Evolutionary conservation across 2,888 invertebrate species (phyloP).

Genomic region (Acholoe squamosa): DNA sequence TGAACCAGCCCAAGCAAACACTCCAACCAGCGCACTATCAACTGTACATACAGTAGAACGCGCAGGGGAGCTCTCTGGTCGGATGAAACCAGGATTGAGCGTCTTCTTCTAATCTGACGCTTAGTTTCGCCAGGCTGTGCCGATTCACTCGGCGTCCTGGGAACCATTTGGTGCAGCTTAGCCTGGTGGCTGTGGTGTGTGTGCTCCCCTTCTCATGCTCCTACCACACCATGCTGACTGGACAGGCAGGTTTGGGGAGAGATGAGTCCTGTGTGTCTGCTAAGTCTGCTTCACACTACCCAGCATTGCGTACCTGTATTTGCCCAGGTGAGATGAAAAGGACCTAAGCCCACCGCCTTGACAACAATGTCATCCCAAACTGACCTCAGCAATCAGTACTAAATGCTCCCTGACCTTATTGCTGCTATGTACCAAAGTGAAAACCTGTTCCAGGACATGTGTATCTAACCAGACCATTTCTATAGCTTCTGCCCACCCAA

Average conservation of each 20-base stretch:
- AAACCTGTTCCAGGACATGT: not conserved
- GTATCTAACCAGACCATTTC: too few species aligned
- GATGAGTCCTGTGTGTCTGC: not conserved
- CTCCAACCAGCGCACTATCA: not conserved
- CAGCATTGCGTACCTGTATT: slow-evolving; percentile 33
- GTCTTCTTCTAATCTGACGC: not conserved
- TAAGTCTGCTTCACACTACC: not conserved
- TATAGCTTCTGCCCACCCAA: too few species aligned
- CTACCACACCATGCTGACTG: not conserved
- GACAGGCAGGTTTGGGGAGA: not conserved
- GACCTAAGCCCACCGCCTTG: not conserved
- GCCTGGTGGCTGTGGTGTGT: not conserved
- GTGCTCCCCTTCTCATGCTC: not conserved
- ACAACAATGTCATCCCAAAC: not conserved
- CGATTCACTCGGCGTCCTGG: not conserved
- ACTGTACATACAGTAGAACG: not conserved
- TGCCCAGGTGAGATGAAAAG: slow-evolving; percentile 8
- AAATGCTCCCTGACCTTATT: not conserved
- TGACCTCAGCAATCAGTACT: not conserved
- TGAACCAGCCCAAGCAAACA: slow-evolving; percentile 2
- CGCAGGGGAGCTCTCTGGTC: not conserved
- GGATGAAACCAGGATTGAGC: not conserved
- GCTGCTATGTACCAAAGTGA: not conserved
- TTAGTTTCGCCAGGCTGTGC: not conserved
- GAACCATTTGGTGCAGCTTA: too few species aligned